Evolutionary conservation across 2,797 vertebrate species (phyloP).

Genomic region (Sebastes itinus): DNA sequence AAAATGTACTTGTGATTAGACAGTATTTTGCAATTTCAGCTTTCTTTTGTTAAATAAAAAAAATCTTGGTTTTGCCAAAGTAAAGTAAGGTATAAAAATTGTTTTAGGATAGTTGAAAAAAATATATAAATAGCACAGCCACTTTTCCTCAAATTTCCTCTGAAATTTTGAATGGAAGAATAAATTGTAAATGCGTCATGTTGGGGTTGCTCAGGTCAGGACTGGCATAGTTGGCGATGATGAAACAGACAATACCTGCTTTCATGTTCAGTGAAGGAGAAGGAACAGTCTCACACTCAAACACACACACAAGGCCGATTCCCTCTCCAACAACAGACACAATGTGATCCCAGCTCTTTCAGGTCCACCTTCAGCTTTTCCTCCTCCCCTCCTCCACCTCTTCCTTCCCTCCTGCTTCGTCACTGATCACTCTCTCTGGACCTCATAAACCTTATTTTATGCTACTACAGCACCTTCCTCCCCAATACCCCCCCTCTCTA

Average conservation of each 20-base stretch:
- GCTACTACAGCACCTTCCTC: conserved; percentile 31
- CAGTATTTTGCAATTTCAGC: background rate
- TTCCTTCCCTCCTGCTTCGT: conserved; percentile 29
- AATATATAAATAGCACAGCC: background rate
- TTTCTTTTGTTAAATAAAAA: background rate
- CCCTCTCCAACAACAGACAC: background rate
- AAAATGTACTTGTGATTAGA: background rate
- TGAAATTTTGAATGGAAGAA: background rate
- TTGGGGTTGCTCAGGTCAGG: background rate
- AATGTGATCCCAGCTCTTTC: background rate
- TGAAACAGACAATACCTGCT: conserved; percentile 19
- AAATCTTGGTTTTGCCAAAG: background rate
- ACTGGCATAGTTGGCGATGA: background rate
- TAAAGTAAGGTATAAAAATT: background rate
- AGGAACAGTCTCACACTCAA: background rate
- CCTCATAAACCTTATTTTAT: conserved; percentile 39
- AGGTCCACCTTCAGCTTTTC: conserved; percentile 5
- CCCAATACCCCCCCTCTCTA: conserved; percentile 5
- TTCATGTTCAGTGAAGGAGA: conserved; percentile 1
- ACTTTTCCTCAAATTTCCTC: background rate
- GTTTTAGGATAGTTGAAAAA: too few relatives aligned
- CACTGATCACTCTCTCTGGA: conserved; percentile 7
- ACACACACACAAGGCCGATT: background rate
- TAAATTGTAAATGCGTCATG: background rate
- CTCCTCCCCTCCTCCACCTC: conserved; percentile 19